Percentiles rank a stretch among this genome's conserved stretches.
phyloP scores from a whole-genome alignment of 2,888 invertebrate species.

The Malthinus seriepunctatus region DNA sequence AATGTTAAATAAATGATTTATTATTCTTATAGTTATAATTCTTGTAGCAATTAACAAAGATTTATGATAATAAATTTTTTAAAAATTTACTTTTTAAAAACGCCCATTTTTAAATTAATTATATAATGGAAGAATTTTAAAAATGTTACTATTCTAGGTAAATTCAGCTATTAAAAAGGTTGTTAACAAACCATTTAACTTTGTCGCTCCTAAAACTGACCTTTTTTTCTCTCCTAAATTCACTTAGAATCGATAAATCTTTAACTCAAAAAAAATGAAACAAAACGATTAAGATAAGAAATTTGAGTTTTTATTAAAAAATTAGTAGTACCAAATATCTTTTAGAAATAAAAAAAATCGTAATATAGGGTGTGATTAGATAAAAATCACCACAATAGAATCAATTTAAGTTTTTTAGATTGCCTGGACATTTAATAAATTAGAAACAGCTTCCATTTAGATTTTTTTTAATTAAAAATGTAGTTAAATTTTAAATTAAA shows the following conservation, averaged over 20 bases:
- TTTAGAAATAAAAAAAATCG: no score
- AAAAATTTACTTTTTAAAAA: slow-evolving; percentile 22
- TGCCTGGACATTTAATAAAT: no score
- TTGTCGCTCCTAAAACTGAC: slow-evolving; percentile 33
- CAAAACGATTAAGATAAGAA: no score
- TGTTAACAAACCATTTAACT: slow-evolving; percentile 35
- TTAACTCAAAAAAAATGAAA: no score
- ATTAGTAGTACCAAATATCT: no score
- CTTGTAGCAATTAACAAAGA: slow-evolving; percentile 24
- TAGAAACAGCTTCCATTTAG: background rate
- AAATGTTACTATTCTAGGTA: slow-evolving; percentile 34
- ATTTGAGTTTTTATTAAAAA: no score
- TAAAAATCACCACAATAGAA: background rate
- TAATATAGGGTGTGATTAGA: background rate
- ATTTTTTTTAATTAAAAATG: slow-evolving; percentile 5
- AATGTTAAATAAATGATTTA: slow-evolving; percentile 33
- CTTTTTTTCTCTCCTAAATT: slow-evolving; percentile 21
- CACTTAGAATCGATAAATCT: background rate
- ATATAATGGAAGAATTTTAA: slow-evolving; percentile 32
- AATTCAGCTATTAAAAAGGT: slow-evolving; percentile 33
- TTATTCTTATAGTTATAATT: slow-evolving; percentile 16
- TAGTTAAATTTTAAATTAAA: background rate
- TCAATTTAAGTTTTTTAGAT: no score
- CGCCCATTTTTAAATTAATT: slow-evolving; percentile 26
- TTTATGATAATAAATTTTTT: slow-evolving; percentile 19